These are phyloP conservation scores for Tanypteryx hageni DNA, from an alignment of 2,888 invertebrate genomes.

Conservation along the genomic window DNA sequence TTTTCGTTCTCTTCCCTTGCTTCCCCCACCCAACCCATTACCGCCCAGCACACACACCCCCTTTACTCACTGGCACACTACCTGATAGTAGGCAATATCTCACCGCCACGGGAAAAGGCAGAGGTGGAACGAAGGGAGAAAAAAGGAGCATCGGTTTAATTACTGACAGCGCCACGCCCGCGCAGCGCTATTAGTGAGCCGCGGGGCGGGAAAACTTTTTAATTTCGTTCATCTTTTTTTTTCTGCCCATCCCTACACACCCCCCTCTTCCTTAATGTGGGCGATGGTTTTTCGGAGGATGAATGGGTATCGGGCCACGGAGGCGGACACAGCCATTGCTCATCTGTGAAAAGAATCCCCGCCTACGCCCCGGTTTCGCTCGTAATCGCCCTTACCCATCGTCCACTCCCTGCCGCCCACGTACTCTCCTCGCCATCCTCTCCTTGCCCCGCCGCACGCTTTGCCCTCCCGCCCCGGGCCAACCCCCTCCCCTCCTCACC, in stretches of 20 bases:
- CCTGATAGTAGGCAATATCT: slow-evolving; percentile 61
- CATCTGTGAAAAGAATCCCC: slow-evolving; percentile 31
- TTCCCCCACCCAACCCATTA: neutral
- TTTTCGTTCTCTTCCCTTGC: too few relatives aligned
- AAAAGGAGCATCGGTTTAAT: slow-evolving; percentile 62
- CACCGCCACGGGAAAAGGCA: slow-evolving; percentile 43
- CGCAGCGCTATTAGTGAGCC: slow-evolving; percentile 60
- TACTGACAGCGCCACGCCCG: slow-evolving; percentile 63
- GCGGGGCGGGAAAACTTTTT: slow-evolving; percentile 62
- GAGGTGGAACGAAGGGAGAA: neutral
- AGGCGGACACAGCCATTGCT: slow-evolving; percentile 45
- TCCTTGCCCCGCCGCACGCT: neutral
- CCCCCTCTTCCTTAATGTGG: slow-evolving; percentile 2
- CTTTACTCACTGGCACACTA: slow-evolving; percentile 37
- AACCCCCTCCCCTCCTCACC: too few relatives aligned
- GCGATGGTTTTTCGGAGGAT: slow-evolving; percentile 35
- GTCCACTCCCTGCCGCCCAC: slow-evolving; percentile 31
- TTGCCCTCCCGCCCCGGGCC: neutral
- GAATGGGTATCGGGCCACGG: slow-evolving; percentile 49
- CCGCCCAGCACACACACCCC: neutral
- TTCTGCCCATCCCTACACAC: neutral
- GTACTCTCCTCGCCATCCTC: neutral
- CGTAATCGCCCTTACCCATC: slow-evolving; percentile 36
- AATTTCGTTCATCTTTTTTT: slow-evolving; percentile 52
- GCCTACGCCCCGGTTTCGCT: slow-evolving; percentile 19